A percentile compares a stretch with the other conserved stretches of the same genome.
phyloP scores from a whole-genome alignment of 2,113 vertebrate genomes.

The Arenaria interpres region DNA sequence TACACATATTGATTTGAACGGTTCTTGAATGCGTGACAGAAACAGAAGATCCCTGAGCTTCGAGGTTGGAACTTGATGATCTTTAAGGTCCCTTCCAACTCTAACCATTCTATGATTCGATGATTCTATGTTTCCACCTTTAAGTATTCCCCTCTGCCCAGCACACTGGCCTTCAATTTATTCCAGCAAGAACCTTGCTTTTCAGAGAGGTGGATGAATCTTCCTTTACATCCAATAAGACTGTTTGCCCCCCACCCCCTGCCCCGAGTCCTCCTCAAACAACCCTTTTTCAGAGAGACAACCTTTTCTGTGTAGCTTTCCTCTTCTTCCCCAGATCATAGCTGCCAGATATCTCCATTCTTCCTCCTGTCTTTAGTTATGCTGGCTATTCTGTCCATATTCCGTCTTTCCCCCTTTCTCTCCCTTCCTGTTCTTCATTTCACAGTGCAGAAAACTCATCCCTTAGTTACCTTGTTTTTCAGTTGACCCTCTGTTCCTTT shows the following conservation, averaged over 20 bases:
- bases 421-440: background rate
- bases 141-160: background rate
- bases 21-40: background rate
- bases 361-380: background rate
- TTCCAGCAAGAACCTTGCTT: background rate
- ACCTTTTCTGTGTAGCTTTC: background rate
- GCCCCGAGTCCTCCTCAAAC: background rate
- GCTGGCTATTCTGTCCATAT: background rate
- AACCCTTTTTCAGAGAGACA: background rate
- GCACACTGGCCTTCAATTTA: background rate
- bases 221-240: background rate
- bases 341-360: background rate
- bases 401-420: background rate
- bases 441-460: background rate
- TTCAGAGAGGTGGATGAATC: background rate
- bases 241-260: background rate
- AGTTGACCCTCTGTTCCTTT: background rate
- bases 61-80: too few species aligned
- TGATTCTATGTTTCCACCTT: background rate
- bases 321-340: background rate
- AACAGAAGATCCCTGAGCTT: background rate
- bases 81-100: too few species aligned
- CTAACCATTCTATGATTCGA: too few species aligned
- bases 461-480: background rate
- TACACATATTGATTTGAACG: background rate